Evolutionary conservation across 2,113 vertebrate genomes (phyloP).

Genomic region (Ptychochromis oligacanthus): DNA sequence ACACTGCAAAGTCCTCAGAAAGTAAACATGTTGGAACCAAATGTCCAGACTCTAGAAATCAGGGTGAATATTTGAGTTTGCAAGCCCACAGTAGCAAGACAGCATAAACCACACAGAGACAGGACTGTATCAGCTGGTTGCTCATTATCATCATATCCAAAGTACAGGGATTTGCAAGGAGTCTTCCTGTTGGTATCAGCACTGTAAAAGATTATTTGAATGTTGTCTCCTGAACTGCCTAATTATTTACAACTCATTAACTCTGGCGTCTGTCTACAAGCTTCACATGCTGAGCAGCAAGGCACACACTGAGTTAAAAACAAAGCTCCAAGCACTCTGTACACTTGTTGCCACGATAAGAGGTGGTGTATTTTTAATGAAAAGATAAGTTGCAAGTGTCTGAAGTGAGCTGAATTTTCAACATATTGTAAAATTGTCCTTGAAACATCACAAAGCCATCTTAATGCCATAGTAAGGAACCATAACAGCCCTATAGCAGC

Average conservation of each 20-base stretch:
- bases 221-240: not conserved
- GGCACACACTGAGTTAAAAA: not conserved
- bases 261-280: not conserved
- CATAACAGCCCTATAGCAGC: not conserved
- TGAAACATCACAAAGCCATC: not conserved
- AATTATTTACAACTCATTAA: not conserved
- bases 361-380: not conserved
- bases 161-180: not conserved
- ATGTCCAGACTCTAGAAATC: not conserved
- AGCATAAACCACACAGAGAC: not conserved
- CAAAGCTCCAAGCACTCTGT: not conserved
- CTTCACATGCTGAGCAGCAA: not conserved
- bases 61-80: not conserved
- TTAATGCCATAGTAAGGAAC: not conserved
- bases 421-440: not conserved
- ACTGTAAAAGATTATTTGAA: not conserved
- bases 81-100: not conserved
- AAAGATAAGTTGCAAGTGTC: not conserved
- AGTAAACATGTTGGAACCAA: constrained; percentile 30
- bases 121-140: not conserved
- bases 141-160: not conserved
- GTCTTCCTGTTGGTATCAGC: not conserved
- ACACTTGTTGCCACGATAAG: not conserved
- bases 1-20: constrained; percentile 30
- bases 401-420: not conserved